These are phyloP conservation scores for Darevskia nairensis DNA, from an alignment of 2,797 vertebrate species.

Conservation along the genomic window DNA sequence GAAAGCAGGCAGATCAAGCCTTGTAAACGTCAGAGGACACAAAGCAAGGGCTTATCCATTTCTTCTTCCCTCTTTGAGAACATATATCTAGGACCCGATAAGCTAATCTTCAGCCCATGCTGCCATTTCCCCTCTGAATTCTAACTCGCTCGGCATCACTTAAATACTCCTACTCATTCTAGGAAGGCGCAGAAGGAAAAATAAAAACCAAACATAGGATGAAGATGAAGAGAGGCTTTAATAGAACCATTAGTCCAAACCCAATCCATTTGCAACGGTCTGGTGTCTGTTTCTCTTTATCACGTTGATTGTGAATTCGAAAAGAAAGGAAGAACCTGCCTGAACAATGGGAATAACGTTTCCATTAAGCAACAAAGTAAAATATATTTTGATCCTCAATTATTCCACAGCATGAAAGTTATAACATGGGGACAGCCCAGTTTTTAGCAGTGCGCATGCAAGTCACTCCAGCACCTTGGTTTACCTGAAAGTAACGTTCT, in stretches of 20 bases:
- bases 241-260: neutral
- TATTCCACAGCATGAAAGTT: neutral
- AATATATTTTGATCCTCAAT: neutral
- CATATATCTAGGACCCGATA: slow-evolving; percentile 57
- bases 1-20: slow-evolving; percentile 12
- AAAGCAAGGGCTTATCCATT: slow-evolving; percentile 44
- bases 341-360: slow-evolving; percentile 4
- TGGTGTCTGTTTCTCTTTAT: neutral
- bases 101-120: slow-evolving; percentile 45
- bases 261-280: neutral
- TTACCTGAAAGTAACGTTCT: neutral
- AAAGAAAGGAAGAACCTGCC: slow-evolving; percentile 7
- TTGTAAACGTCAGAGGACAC: slow-evolving; percentile 57
- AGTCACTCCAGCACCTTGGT: neutral
- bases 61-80: slow-evolving; percentile 46
- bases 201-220: neutral
- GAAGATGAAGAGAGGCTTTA: neutral
- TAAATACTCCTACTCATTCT: neutral
- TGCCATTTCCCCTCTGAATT: neutral
- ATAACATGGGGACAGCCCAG: no score
- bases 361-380: neutral
- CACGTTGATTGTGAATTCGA: neutral
- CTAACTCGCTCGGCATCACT: no score
- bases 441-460: neutral
- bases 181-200: neutral